A percentile compares a stretch with the other conserved stretches of the same genome.
Evolutionary conservation across 1,140 invertebrate species (phyloP).

Genomic region (Mercenaria mercenaria): DNA sequence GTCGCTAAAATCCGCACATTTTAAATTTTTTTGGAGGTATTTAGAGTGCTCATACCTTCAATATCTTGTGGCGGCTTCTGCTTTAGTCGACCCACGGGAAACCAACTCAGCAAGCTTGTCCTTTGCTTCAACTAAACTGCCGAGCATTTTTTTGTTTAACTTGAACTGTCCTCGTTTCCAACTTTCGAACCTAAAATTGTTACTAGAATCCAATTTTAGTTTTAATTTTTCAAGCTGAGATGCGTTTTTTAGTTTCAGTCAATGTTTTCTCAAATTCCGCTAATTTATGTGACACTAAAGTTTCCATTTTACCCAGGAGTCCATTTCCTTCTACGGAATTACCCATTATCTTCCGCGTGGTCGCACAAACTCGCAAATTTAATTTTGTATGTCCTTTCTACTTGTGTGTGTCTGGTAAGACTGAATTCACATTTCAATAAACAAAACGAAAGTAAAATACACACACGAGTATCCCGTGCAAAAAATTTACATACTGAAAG

Average conservation of each 20-base stretch:
- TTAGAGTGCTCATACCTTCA: slow-evolving; percentile 18
- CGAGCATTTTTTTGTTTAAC: neutral
- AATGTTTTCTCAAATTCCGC: neutral
- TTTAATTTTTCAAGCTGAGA: neutral
- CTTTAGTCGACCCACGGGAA: neutral
- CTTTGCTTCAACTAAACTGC: neutral
- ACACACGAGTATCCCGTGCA: neutral
- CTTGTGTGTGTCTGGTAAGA: neutral
- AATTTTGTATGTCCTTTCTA: neutral
- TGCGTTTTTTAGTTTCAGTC: neutral
- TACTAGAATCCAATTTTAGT: neutral
- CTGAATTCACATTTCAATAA: neutral
- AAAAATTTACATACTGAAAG: neutral
- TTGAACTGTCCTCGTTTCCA: slow-evolving; percentile 16
- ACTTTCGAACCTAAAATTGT: neutral
- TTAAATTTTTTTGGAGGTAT: neutral
- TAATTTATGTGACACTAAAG: neutral
- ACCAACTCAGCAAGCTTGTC: neutral
- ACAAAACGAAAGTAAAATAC: neutral
- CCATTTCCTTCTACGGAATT: neutral
- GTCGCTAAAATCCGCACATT: neutral
- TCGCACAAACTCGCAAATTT: neutral
- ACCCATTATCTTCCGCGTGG: neutral
- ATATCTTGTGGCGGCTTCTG: neutral
- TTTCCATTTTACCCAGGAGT: neutral